Base-by-base conservation (phyloP, 92 coral and sea anemone genomes). In the Desmophyllum pertusum region DNA sequence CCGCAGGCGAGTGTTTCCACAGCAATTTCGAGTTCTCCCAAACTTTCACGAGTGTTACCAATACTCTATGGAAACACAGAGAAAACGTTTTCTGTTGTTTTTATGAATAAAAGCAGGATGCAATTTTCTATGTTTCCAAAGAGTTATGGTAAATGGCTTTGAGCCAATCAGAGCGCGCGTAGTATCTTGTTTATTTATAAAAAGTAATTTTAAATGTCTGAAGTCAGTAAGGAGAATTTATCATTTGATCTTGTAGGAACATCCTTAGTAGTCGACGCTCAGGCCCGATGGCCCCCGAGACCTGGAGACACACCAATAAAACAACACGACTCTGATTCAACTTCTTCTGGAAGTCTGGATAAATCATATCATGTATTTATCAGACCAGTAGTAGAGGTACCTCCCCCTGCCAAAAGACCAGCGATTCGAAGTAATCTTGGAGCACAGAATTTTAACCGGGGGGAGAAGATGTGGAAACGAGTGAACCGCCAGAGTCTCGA, bases 231-330 rank as follows among this genome's bases (percentile, higher is more conserved):
- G 2, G 21, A 35, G 35, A 33, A 15, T 37, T 33, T 10, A 36
- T 67, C 21, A 10, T 67, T 67, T 37, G 25, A 67, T 1, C 7
- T 70, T 66, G 27, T 35, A 80, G 75, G 67, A 27, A 80, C 38
- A 31, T 46, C 48, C 10, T 25, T 31, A 40, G 14, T 21, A 64
- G 15, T 15, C 38, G 14, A 1, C 45, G 37, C 55, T 5, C 51
- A 37, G 35, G 1, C 48, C 1, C 19, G 4, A 41, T 80, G 84
- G 84, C 84, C 84, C 25, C 84, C 84, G 31, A 51, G 84, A 31
- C 84, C 84, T 67, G 84, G 84, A n/a, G 84, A 80, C 51, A n/a
- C n/a, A n/a, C n/a, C n/a, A n/a, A n/a, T n/a, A n/a, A n/a, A n/a
- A n/a, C n/a, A n/a, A n/a, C n/a, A n/a, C n/a, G n/a, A n/a, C n/a